phyloP scores from a whole-genome alignment of 2,113 vertebrate genomes.

The Microtus ochrogaster region DNA sequence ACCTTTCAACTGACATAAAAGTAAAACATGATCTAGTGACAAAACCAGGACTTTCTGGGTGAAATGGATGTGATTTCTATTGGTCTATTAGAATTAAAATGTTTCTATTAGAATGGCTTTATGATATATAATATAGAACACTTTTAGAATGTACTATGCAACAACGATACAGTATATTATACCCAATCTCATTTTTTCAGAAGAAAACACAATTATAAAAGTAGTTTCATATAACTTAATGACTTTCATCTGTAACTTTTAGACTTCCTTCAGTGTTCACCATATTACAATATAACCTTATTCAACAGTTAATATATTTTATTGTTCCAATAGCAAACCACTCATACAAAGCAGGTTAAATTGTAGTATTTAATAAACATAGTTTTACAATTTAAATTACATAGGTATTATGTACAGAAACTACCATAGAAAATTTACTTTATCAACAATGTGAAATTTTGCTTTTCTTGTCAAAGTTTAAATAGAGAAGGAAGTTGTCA shows the following conservation, averaged over 20 bases:
- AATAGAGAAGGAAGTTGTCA: slow-evolving; percentile 30
- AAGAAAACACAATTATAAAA: slow-evolving; percentile 56
- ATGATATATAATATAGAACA: neutral
- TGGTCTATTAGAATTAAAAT: neutral
- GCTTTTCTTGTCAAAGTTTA: slow-evolving; percentile 23
- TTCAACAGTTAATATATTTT: neutral
- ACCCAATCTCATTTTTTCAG: slow-evolving; percentile 38
- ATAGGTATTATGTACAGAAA: slow-evolving; percentile 37
- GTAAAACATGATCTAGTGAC: slow-evolving; percentile 24
- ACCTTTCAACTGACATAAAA: slow-evolving; percentile 32
- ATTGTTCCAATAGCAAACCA: neutral
- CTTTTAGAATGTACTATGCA: neutral
- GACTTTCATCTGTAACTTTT: slow-evolving; percentile 29
- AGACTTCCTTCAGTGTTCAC: slow-evolving; percentile 25
- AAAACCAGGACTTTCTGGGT: slow-evolving; percentile 34
- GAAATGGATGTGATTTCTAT: slow-evolving; percentile 22
- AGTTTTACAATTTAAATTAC: slow-evolving; percentile 44
- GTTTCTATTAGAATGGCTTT: neutral
- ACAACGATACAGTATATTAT: neutral
- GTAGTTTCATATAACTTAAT: neutral
- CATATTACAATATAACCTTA: neutral
- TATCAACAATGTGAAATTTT: neutral
- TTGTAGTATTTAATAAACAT: neutral
- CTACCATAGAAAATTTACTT: slow-evolving; percentile 38
- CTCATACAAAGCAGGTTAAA: neutral